These are phyloP conservation scores for Fulmarus glacialis DNA, from an alignment of 2,113 vertebrate genomes.

Conservation along the genomic window DNA sequence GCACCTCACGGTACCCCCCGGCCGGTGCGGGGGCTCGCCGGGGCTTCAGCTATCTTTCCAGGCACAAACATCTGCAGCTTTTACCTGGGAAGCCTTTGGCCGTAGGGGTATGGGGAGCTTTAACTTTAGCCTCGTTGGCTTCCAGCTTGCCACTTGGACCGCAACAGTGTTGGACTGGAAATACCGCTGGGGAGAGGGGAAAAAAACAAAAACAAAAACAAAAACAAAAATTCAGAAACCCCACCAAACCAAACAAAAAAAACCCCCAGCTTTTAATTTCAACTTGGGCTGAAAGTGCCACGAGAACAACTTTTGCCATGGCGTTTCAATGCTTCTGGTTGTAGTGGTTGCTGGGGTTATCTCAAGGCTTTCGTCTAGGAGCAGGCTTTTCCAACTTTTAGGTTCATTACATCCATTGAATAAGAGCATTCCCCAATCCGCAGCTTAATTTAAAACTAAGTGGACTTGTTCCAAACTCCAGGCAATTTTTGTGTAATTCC, in stretches of 20 bases:
- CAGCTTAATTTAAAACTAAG: constrained; percentile 32
- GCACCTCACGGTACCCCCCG: too few species aligned
- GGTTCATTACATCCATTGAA: constrained; percentile 12
- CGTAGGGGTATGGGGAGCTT: neutral
- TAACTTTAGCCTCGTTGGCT: neutral
- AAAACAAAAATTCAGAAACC: too few species aligned
- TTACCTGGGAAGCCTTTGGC: neutral
- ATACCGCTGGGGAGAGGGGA: neutral
- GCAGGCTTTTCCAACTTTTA: neutral
- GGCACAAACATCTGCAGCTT: neutral
- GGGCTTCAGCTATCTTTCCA: neutral
- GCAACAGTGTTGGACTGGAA: neutral
- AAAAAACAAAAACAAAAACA: too few species aligned
- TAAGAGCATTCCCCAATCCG: neutral
- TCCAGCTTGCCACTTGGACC: neutral
- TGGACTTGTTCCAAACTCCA: constrained; percentile 28
- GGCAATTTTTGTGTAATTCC: neutral
- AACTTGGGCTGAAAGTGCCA: neutral
- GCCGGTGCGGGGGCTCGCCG: neutral
- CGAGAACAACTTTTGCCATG: neutral
- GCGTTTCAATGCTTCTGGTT: neutral
- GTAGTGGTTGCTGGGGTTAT: neutral
- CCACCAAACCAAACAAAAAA: too few species aligned
- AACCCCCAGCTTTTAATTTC: neutral
- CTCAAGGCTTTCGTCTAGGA: neutral